A percentile compares a stretch with the other conserved stretches of the same genome.
Conservation (phyloP, 30 jellyfish, hydroid and myxozoan genomes). For the Hydractinia symbiolongicarpus region DNA sequence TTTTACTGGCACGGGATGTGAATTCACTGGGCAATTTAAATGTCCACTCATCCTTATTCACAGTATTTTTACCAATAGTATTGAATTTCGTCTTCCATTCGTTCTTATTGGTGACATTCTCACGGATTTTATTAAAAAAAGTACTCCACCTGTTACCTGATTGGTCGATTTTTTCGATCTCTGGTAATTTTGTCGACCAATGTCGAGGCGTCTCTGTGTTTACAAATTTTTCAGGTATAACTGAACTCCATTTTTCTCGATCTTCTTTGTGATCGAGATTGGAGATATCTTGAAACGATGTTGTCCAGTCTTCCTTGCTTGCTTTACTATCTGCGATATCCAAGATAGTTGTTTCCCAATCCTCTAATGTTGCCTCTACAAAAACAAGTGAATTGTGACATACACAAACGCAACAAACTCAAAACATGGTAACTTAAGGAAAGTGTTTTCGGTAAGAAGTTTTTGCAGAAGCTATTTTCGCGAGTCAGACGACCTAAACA, state of each 20-base stretch:
- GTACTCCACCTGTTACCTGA: neutral
- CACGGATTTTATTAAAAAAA: neutral
- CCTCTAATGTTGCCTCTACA: constrained; percentile 14
- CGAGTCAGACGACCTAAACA: too few species aligned
- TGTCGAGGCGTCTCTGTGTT: constrained; percentile 5
- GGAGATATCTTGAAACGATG: constrained; percentile 12
- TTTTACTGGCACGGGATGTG: neutral
- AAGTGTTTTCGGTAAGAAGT: too few species aligned
- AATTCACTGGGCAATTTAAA: constrained; percentile 1
- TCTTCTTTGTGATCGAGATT: neutral
- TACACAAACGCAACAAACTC: neutral
- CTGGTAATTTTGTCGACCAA: neutral
- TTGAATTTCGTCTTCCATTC: constrained; percentile 21
- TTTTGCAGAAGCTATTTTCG: too few species aligned
- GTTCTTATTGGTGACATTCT: neutral
- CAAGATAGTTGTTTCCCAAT: neutral
- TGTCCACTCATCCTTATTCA: constrained; percentile 6
- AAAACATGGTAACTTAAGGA: too few species aligned
- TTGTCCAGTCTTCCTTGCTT: neutral
- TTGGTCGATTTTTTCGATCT: neutral
- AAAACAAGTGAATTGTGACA: neutral
- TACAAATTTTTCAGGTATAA: neutral
- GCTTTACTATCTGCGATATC: constrained; percentile 12
- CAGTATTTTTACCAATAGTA: neutral
- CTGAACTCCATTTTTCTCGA: neutral